These are phyloP conservation scores for Coregonus ussuriensis DNA, from an alignment of 2,797 vertebrate genomes.

Conservation along the genomic window DNA sequence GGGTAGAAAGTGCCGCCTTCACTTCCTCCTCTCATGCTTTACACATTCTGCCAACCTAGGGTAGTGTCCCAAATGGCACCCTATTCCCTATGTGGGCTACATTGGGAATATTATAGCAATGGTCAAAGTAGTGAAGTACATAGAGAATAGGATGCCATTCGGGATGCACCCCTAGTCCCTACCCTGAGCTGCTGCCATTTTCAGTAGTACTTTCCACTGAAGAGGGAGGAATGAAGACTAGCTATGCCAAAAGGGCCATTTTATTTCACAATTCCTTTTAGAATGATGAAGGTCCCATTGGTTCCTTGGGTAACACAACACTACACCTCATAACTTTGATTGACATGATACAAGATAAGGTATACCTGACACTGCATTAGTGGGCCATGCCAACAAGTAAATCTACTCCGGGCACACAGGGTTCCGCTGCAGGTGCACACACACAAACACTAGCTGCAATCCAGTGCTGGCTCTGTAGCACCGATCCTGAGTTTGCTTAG, in stretches of 20 bases:
- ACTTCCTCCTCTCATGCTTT: conserved; percentile 40
- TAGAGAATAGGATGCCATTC: too few relatives aligned
- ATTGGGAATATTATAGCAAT: too few relatives aligned
- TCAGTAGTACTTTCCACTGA: background rate
- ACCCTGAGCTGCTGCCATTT: too few relatives aligned
- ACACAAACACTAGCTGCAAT: background rate
- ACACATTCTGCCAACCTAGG: background rate
- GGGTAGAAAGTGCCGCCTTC: conserved; percentile 38
- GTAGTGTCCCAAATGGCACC: background rate
- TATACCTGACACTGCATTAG: conserved; percentile 26
- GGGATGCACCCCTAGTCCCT: too few relatives aligned
- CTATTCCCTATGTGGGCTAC: too few relatives aligned
- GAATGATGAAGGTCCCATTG: background rate
- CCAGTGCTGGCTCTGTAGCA: conserved; percentile 32
- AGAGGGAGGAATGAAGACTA: background rate
- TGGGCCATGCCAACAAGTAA: background rate
- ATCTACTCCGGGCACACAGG: background rate
- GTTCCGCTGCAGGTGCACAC: background rate
- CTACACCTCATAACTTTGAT: conserved; percentile 30
- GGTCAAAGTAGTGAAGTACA: too few relatives aligned
- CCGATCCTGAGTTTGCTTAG: conserved; percentile 61
- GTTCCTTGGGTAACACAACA: conserved; percentile 16
- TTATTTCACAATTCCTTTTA: background rate
- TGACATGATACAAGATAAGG: conserved; percentile 21
- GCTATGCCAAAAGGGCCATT: background rate